A percentile compares a stretch with the other conserved stretches of the same genome.
These are phyloP conservation scores for Stichodactyla mertensii DNA, from an alignment of 64 coral and sea anemone genomes.

Conservation along the genomic window DNA sequence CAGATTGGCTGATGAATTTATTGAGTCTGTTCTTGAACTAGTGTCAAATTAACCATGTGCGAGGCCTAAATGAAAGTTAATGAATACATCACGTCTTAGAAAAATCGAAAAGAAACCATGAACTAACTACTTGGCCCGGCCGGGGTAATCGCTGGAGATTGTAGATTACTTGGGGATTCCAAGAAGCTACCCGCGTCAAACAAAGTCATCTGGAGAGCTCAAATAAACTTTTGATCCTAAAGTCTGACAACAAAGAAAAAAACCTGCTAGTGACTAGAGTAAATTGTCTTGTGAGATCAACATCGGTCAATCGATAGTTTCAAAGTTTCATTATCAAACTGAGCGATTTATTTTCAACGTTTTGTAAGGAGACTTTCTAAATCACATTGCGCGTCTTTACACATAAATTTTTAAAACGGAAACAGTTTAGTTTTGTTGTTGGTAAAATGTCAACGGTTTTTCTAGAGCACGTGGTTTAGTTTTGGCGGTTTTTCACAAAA, in stretches of 20 bases:
- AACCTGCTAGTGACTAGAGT: background rate
- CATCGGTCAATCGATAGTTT: too few relatives aligned
- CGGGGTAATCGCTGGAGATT: background rate
- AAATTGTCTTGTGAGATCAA: background rate
- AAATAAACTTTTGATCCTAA: background rate
- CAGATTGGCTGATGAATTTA: background rate
- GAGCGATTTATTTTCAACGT: too few relatives aligned
- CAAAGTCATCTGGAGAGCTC: background rate
- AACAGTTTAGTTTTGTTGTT: background rate
- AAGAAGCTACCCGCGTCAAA: background rate
- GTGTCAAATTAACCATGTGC: background rate
- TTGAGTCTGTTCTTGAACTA: background rate
- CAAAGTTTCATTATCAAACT: too few relatives aligned
- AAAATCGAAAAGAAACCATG: background rate
- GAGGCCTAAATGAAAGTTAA: background rate
- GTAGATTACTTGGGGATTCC: background rate
- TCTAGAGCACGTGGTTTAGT: background rate
- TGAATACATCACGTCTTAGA: background rate
- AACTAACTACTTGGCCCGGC: background rate
- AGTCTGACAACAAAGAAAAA: conserved; percentile 1
- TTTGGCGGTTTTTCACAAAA: conserved; percentile 7
- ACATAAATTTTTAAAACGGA: background rate
- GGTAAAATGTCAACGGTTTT: conserved; percentile 16
- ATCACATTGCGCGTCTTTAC: too few relatives aligned
- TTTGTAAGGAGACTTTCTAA: too few relatives aligned